Conservation (phyloP, 2,113 vertebrate species). For the Motacilla alba region DNA sequence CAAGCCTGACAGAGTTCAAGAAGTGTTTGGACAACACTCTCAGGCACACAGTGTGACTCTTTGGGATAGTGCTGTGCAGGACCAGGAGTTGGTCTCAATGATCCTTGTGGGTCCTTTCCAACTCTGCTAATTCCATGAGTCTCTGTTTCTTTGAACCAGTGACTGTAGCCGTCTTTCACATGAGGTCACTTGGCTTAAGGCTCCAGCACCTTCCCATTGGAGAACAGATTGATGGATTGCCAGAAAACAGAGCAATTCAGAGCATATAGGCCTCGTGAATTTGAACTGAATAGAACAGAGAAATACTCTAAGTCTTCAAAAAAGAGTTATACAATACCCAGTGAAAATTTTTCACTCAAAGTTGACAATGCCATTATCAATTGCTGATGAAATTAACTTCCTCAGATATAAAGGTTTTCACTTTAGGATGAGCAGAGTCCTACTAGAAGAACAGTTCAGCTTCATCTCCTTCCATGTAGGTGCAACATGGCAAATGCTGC, state of each 20-base stretch:
- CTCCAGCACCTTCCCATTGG: background rate
- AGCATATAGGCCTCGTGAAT: background rate
- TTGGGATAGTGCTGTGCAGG: background rate
- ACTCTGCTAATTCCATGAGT: background rate
- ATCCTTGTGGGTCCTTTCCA: background rate
- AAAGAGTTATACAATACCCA: background rate
- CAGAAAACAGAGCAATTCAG: background rate
- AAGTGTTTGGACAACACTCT: background rate
- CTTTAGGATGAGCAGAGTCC: background rate
- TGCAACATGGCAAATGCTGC: background rate
- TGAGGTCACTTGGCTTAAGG: background rate
- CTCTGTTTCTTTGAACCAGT: background rate
- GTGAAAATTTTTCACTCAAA: background rate
- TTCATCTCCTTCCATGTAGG: background rate
- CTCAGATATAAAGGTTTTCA: background rate
- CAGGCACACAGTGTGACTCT: background rate
- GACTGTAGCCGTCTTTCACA: background rate
- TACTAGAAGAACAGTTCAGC: background rate
- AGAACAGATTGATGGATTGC: background rate
- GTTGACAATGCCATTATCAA: background rate
- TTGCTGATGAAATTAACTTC: slow-evolving; percentile 3
- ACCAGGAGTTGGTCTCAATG: background rate
- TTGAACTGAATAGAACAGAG: background rate
- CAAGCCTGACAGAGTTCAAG: background rate
- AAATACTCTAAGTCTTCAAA: background rate